Base-by-base conservation (phyloP, 1,140 invertebrate genomes). In the Phortica variegata region DNA sequence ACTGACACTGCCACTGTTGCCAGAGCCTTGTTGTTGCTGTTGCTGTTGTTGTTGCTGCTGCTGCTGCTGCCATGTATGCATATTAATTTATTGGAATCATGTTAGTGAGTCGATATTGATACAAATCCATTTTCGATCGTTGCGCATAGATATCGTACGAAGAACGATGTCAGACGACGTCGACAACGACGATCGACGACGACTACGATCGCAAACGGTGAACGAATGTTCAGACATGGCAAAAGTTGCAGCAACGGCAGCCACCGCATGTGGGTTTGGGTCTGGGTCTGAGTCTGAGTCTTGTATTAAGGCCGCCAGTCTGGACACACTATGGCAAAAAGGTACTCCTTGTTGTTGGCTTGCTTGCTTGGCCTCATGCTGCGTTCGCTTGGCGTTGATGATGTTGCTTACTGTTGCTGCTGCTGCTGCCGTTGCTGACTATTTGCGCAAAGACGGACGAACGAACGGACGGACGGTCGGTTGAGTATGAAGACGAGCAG, bases 61-160 rank as follows among this genome's bases (percentile, higher is more conserved):
- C 10, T 26, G 23, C 10, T 26, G 23, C 54, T 61, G 58, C 46
- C 60, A 63, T 56, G 68, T 68, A 68, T 71, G 68, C 61, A 71
- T 72, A 71, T 72, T 71, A 71, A 71, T 72, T 71, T 71, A 71
- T 71, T 71, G 68, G 65, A 71, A 71, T 71, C 68, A 71, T 71
- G 68, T 71, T 72, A 72, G 63, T 69, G 68, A 65, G 68, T 72
- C 68, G 68, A 71, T 71, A 71, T 71, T 72, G 68, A 71, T 72
- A 71, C 68, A 71, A 71, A 71, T 71, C 68, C 68, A 72, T 71
- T 71, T 66, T 71, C 60, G 68, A 71, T 68, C 62, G 68, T 52
- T 17, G 39, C 43, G 54, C 32, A 29, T 26, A 53, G 65, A 70
- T 70, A 65, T 42, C 21, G 20, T 21, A 21, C 23, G 23, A 26